These are phyloP conservation scores for Ceratoteleas bidentatus DNA, from an alignment of 1,140 invertebrate genomes.

Conservation along the genomic window DNA sequence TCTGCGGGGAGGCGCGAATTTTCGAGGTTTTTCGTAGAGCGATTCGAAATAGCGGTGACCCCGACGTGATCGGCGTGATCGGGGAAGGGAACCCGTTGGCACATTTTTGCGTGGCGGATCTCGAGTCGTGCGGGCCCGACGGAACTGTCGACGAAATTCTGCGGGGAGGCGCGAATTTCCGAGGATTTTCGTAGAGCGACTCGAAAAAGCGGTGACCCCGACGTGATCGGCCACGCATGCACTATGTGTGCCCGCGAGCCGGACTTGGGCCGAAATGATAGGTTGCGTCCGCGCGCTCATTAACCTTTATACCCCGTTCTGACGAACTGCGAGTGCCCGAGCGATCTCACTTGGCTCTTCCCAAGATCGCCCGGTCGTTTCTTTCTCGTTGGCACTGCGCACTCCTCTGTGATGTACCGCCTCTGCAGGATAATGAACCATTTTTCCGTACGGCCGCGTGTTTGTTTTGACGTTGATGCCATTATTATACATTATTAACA, in stretches of 20 bases:
- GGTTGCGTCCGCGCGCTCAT: slow-evolving; percentile 81
- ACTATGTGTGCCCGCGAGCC: slow-evolving; percentile 26
- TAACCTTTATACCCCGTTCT: slow-evolving; percentile 80
- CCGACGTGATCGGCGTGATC: too few relatives aligned
- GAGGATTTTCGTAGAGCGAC: too few relatives aligned
- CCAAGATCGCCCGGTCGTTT: slow-evolving; percentile 46
- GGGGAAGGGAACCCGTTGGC: background rate
- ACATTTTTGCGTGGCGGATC: background rate
- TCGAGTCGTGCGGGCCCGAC: background rate
- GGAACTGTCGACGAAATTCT: too few relatives aligned
- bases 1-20: background rate
- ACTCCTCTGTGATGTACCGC: slow-evolving; percentile 54
- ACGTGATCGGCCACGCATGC: too few relatives aligned
- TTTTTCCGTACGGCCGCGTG: slow-evolving; percentile 55
- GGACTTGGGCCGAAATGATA: slow-evolving; percentile 78
- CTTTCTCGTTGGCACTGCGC: slow-evolving; percentile 48
- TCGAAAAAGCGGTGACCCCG: too few relatives aligned
- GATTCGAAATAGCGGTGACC: too few relatives aligned
- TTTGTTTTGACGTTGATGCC: slow-evolving; percentile 65
- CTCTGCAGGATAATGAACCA: slow-evolving; percentile 59
- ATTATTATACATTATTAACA: slow-evolving; percentile 63
- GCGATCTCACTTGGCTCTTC: slow-evolving; percentile 69
- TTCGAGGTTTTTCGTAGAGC: too few relatives aligned
- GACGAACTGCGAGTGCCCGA: slow-evolving; percentile 75
- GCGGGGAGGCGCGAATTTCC: background rate